Base-by-base conservation (phyloP, 2,113 vertebrate species). In the Tichodroma muraria region DNA sequence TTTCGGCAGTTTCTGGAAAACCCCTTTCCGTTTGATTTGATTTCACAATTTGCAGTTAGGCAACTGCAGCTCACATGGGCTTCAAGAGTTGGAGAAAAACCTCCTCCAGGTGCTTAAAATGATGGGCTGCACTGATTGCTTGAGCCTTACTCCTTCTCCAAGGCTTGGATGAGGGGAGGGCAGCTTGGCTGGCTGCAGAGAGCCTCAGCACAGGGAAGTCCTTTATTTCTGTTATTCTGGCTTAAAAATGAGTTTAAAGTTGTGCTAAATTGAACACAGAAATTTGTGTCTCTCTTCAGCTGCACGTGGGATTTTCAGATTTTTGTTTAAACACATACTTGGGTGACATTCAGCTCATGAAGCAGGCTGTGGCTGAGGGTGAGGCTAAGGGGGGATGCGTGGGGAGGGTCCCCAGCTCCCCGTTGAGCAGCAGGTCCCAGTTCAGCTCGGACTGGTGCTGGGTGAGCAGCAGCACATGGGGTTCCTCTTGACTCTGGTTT, bases 221-320 rank as follows among this genome's bases (percentile, higher is more conserved):
- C 31, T 23, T 15, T 5, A 5, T 24, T 82, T 66, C 37, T 57
- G 10, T 27, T 8, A 19, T 25, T 42, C n/a, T 28, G 50, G 6
- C 69, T 78, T 59, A 11, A 85, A 79, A 70, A 22, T 15, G 15
- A 80, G 30, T 31, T 60, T 42, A 2, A 18, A 35, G 16, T 9
- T 6, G 23, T 14, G 28, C 40, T 42, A 3, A 70, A 9, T 17
- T 0, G 0, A 28, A 9, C 3, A 0, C 53, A 28, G 83, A 16
- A 19, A 17, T 25, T 15, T 11, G 21, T 30, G 20, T 25, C 9
- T 11, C 38, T 53, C 42, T 88, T 24, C 30, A 42, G 60, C 75
- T 52, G 81, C 79, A 14, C 0, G 0, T 2, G 12, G 47, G 30
- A 1, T n/a, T 33, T 42, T 31, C 4, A 20, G 1, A 8, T 20